Evolutionary conservation across 2,888 invertebrate genomes (phyloP), one percentile per base, ranked within the genome.

Genomic region (Lasioglossum morio): DNA sequence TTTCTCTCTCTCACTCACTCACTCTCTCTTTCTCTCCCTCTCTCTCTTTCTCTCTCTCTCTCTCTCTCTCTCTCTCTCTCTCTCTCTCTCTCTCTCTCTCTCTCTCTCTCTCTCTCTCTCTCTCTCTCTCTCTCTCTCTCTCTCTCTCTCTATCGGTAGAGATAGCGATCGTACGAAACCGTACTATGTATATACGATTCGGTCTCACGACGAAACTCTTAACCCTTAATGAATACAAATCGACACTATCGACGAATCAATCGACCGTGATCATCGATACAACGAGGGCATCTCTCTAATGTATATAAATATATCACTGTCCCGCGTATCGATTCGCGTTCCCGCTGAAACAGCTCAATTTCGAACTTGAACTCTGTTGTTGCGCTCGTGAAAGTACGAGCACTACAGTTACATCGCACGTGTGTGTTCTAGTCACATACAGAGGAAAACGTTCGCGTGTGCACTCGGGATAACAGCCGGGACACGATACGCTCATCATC

Each of bases 191-290:
- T 53, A 23, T 57, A n/a, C 12, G 57, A 27, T 60, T 34, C 69
- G 73, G 60, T 78, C 30, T 19, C 70, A 23, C 37, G 63, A 10
- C 43, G 30, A n/a, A 30, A 63, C 37, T 57, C 53, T 30, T 84
- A 84, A 85, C 34, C 57, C 85, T 79, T 85, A 85, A 85, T n/a
- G 3, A 79, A 74, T 86, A 85, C 46, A 78, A 75, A 77, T 79
- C 75, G 77, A 69, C 73, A 63, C 75, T 81, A 80, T 60, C 69
- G 30, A 37, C n/a, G 43, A 66, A 57, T 74, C 57, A 27, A 16
- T 73, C 53, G 43, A 27, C 57, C n/a, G 72, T 77, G 16, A 72
- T 69, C 30, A n/a, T 77, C 53, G 34, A 74, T 43, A 72, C 43
- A 60, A 74, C 80, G 73, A 74, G 60, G 23, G 37, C 23, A 70